Percentiles rank a stretch among this genome's conserved stretches.
phyloP scores from a whole-genome alignment of 2,888 invertebrate species.

The Caenorhabditis sp. region DNA sequence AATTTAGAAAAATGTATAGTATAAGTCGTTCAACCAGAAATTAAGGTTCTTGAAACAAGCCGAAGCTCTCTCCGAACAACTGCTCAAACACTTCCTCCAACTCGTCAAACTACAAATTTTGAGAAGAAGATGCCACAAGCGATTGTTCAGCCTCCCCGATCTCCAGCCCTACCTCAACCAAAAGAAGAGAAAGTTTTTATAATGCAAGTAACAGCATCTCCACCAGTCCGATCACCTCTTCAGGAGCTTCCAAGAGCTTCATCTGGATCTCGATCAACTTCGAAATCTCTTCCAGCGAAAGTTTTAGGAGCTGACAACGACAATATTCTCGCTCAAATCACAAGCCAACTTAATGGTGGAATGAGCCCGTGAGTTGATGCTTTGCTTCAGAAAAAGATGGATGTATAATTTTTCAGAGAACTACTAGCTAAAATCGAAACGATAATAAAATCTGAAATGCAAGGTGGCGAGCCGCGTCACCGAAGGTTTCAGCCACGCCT shows the following conservation, averaged over 20 bases:
- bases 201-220: conserved; percentile 71
- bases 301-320: conserved; percentile 3
- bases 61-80: conserved; percentile 9
- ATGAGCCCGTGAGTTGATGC: conserved; percentile 65
- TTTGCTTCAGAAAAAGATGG: not conserved
- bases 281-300: conserved; percentile 14
- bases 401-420: conserved; percentile 51
- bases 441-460: conserved; percentile 58
- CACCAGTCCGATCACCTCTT: conserved; percentile 32
- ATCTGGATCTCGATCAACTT: conserved; percentile 7
- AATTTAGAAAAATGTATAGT: not conserved
- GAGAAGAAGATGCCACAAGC: conserved; percentile 44
- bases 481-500: conserved; percentile 43
- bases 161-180: conserved; percentile 47
- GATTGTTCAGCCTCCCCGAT: conserved; percentile 64
- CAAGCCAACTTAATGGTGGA: conserved; percentile 66
- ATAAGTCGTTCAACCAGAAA: not conserved
- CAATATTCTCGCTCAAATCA: conserved; percentile 58
- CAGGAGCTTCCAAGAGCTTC: conserved; percentile 14
- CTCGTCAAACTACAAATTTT: conserved; percentile 25
- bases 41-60: conserved; percentile 23
- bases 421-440: conserved; percentile 70
- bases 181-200: conserved; percentile 67
- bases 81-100: conserved; percentile 26
- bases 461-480: conserved; percentile 18